phyloP scores from a whole-genome alignment of 2,797 vertebrate species.

The Adrianichthys oophorus region DNA sequence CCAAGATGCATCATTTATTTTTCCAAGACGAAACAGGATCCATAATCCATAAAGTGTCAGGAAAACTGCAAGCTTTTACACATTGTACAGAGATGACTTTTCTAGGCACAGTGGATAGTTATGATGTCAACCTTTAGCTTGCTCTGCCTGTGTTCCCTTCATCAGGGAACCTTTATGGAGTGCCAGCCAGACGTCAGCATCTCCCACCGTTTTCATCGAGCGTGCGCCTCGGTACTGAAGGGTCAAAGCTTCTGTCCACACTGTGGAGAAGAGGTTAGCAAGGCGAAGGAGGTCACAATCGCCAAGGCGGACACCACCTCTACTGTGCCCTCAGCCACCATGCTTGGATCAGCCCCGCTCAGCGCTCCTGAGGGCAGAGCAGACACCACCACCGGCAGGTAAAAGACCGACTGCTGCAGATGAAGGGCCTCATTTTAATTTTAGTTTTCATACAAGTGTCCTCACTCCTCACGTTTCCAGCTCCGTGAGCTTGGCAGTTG shows the following conservation, averaged over 20 bases:
- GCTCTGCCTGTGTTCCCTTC: neutral
- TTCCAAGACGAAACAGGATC: too few relatives aligned
- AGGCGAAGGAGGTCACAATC: conserved; percentile 96
- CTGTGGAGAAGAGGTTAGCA: conserved; percentile 92
- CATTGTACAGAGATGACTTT: too few relatives aligned
- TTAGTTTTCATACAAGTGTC: too few relatives aligned
- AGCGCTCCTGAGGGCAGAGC: conserved; percentile 84
- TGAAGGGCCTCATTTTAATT: too few relatives aligned
- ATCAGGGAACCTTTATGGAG: conserved; percentile 96
- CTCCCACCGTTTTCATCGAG: conserved; percentile 94
- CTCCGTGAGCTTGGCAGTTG: conserved; percentile 57
- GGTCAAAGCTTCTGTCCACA: conserved; percentile 96
- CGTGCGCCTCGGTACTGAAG: conserved; percentile 90
- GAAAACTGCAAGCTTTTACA: too few relatives aligned
- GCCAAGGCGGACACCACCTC: conserved; percentile 98
- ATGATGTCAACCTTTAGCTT: neutral
- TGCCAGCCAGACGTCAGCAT: conserved; percentile 95
- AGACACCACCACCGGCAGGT: conserved; percentile 95
- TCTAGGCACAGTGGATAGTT: too few relatives aligned
- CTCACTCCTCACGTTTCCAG: conserved; percentile 37
- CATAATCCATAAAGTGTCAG: too few relatives aligned
- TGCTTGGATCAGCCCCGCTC: conserved; percentile 74
- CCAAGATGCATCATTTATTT: too few relatives aligned
- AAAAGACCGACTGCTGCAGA: neutral
- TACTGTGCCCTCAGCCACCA: conserved; percentile 72